Conservation (phyloP, 2,888 invertebrate species). For the Parasteatoda lunata region DNA sequence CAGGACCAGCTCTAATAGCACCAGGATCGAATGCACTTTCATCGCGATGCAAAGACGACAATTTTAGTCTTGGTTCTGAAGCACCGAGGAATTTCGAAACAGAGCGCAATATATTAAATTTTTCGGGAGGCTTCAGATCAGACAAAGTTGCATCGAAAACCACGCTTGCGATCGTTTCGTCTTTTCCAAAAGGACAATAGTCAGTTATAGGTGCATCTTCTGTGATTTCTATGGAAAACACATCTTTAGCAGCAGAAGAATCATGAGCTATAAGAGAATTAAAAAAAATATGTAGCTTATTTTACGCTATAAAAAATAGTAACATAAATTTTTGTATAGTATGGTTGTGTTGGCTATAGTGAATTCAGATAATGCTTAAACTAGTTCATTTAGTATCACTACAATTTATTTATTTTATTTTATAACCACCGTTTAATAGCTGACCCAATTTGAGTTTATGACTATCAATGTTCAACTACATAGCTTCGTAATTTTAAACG, state of each 20-base stretch:
- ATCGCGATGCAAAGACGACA: slow-evolving; percentile 60
- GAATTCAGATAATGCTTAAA: too few relatives aligned
- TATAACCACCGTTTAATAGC: too few relatives aligned
- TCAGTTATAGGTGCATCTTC: slow-evolving; percentile 73
- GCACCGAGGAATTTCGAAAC: slow-evolving; percentile 66
- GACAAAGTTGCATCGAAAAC: slow-evolving; percentile 82
- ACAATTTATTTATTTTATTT: too few relatives aligned
- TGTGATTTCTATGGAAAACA: slow-evolving; percentile 81
- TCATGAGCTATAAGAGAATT: slow-evolving; percentile 7
- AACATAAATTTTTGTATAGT: background rate
- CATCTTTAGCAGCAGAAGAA: slow-evolving; percentile 79
- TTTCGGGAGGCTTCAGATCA: slow-evolving; percentile 79
- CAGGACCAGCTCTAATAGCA: slow-evolving; percentile 70
- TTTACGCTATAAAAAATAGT: background rate
- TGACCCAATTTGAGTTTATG: too few relatives aligned
- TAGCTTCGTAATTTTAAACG: too few relatives aligned
- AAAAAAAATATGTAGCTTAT: background rate
- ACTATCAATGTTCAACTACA: too few relatives aligned
- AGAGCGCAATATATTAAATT: slow-evolving; percentile 75
- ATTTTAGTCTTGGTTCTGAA: slow-evolving; percentile 59
- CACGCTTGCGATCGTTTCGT: slow-evolving; percentile 80
- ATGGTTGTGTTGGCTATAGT: too few relatives aligned
- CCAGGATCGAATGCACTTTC: slow-evolving; percentile 63
- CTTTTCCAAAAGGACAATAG: slow-evolving; percentile 75
- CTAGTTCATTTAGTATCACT: too few relatives aligned